Conservation (phyloP, 2,797 vertebrate genomes). For the Dallia pectoralis region DNA sequence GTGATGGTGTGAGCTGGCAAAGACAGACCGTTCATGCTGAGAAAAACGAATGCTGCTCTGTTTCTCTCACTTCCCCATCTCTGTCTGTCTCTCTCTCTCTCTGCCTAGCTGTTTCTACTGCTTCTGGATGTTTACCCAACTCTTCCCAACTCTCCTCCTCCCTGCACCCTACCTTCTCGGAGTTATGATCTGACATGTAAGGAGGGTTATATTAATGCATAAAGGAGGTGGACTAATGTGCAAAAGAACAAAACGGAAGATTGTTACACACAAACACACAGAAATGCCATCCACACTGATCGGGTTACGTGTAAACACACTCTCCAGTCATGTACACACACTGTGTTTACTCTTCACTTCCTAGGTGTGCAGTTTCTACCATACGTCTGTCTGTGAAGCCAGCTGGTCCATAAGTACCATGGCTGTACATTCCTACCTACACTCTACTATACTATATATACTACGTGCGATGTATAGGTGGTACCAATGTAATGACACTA, state of each 20-base stretch:
- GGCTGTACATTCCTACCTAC: not conserved
- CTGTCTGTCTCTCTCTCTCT: slow-evolving; percentile 29
- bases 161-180: not conserved
- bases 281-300: not conserved
- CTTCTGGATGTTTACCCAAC: not conserved
- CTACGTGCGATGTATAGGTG: no score
- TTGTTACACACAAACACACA: not conserved
- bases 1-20: slow-evolving; percentile 18
- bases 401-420: not conserved
- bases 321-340: not conserved
- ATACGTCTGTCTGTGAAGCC: not conserved
- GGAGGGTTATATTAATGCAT: not conserved
- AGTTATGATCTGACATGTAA: not conserved
- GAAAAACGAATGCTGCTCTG: slow-evolving; percentile 14
- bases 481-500: not conserved
- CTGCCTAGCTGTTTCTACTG: slow-evolving; percentile 14
- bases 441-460: no score
- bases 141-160: not conserved
- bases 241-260: not conserved
- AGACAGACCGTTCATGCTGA: slow-evolving; percentile 17
- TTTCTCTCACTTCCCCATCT: slow-evolving; percentile 27
- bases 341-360: not conserved
- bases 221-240: not conserved
- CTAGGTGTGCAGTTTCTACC: not conserved
- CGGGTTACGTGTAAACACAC: not conserved